Base-by-base conservation (phyloP, 2,888 invertebrate species). In the Erannis defoliaria region DNA sequence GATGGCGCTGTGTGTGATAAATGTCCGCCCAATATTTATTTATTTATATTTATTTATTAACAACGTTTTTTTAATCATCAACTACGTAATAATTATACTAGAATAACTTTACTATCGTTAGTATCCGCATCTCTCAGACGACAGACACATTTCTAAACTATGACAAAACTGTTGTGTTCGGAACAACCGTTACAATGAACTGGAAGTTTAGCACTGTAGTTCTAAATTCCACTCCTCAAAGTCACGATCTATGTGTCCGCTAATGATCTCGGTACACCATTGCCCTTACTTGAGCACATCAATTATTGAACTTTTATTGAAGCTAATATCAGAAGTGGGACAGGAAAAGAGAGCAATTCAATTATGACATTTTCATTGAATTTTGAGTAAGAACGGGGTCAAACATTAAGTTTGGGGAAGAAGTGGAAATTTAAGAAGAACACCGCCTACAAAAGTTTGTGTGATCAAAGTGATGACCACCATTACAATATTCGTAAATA, bases 171-270 rank as follows among this genome's bases (percentile, higher is more conserved):
- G 29, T 35, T 46, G 46, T 33, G 3, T 5, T 23, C 9, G 2
- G 45, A 56, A 58, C 3, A 60, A 64, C 62, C 49, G 62, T 66
- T 64, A 64, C 18, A 35, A 40, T 38, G 43, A 60, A 45, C 60
- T 42, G 35, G n/a, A 63, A 40, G 31, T 58, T 66, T 64, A 58
- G 53, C 64, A 58, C 48, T 55, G 21, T 19, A 55, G 55, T 57
- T 62, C 66, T 62, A 64, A 68, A 68, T 66, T 57, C 64, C 64
- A 38, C 60, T 55, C 54, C 45, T 10, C 50, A 33, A 51, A 56
- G 59, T 64, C 68, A 64, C 68, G 68, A 63, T 40, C 40, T 54
- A 16, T 21, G 33, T 35, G 33, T 35, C 29, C 37, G 35, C 35
- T 60, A 55, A 49, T 60, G 53, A 19, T 57, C 18, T 51, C 9